Evolutionary conservation across 2,888 invertebrate genomes (phyloP).

Genomic region (Leucophenga maculata): DNA sequence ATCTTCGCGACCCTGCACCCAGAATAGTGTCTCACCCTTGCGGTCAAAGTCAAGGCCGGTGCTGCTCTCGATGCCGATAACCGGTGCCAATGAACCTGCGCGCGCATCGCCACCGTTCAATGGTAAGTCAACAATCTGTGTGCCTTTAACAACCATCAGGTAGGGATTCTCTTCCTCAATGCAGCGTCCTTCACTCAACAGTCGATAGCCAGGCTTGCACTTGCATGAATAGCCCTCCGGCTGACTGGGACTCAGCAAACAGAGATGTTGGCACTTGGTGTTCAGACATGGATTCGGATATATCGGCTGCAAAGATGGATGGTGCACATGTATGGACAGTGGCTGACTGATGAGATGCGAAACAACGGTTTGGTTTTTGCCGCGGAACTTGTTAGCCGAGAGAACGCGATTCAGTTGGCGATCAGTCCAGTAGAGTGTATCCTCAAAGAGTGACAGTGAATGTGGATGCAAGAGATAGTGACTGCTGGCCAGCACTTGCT

Average conservation of each 20-base stretch:
- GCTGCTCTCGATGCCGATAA: slow-evolving; percentile 90
- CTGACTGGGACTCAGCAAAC: slow-evolving; percentile 86
- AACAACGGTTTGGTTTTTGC: slow-evolving; percentile 92
- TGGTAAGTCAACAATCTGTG: slow-evolving; percentile 90
- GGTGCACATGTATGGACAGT: slow-evolving; percentile 94
- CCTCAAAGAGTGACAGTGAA: slow-evolving; percentile 94
- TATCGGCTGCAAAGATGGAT: slow-evolving; percentile 92
- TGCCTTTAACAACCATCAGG: slow-evolving; percentile 90
- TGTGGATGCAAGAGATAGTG: slow-evolving; percentile 97
- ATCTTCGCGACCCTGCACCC: slow-evolving; percentile 86
- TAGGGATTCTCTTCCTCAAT: slow-evolving; percentile 90
- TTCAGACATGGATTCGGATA: slow-evolving; percentile 83
- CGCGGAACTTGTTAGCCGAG: slow-evolving; percentile 93
- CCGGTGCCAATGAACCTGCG: slow-evolving; percentile 86
- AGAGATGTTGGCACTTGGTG: slow-evolving; percentile 89
- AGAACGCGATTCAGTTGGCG: slow-evolving; percentile 91
- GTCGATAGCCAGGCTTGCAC: slow-evolving; percentile 90
- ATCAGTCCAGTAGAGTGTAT: slow-evolving; percentile 97
- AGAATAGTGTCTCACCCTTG: slow-evolving; percentile 86
- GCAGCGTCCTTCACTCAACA: slow-evolving; percentile 80
- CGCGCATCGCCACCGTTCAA: slow-evolving; percentile 83
- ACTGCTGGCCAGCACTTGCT: slow-evolving; percentile 89
- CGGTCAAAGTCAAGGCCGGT: slow-evolving; percentile 94
- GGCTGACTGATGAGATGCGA: slow-evolving; percentile 96
- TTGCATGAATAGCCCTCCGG: slow-evolving; percentile 86